Evolutionary conservation across 2,113 vertebrate genomes (phyloP), one percentile per base, ranked within the genome.

Genomic region (Tyto alba): DNA sequence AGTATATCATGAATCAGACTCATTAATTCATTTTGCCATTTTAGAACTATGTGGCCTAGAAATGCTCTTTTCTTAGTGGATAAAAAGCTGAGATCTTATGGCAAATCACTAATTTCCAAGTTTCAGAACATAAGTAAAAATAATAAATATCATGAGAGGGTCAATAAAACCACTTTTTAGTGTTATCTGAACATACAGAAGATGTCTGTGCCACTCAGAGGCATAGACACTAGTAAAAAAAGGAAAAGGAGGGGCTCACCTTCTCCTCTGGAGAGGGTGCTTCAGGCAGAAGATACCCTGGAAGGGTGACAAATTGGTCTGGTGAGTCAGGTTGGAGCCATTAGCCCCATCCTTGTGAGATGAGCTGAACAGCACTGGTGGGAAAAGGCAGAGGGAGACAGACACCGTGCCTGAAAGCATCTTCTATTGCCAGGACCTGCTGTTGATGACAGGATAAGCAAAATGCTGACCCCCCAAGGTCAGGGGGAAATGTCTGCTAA

Each of bases 401-500:
- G 11, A 71, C 36, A 38, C 7, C 7, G 4, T 16, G 16, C 2
- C 17, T 2, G 0, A 52, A 84, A 29, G 1, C 23, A 40, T 20
- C 9, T 80, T 76, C 64, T 47, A 5, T 25, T 41, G 17, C 14
- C 66, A 66, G 50, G 60, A 60, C 6, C 29, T 56, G 36, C 7
- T 60, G 32, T 0, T 78, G 40, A 14, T 32, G 50, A 45, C 7
- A 12, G 36, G 16, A n/a, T 74, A 50, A 78, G 19, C 8, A 7
- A 9, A 50, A 4, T n/a, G 36, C 22, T 85, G 50, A 74, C 8
- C 10, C 17, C 17, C 7, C 8, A 47, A 3, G 14, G 16, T 15
- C 29, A 32, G 13, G 7, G 22, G 7, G 1, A 73, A 82, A 40
- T 48, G 11, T 41, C 66, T 75, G 45, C 8, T 64, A 27, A 41